phyloP scores from a whole-genome alignment of 2,888 invertebrate species.

The Hanleya hanleyi region DNA sequence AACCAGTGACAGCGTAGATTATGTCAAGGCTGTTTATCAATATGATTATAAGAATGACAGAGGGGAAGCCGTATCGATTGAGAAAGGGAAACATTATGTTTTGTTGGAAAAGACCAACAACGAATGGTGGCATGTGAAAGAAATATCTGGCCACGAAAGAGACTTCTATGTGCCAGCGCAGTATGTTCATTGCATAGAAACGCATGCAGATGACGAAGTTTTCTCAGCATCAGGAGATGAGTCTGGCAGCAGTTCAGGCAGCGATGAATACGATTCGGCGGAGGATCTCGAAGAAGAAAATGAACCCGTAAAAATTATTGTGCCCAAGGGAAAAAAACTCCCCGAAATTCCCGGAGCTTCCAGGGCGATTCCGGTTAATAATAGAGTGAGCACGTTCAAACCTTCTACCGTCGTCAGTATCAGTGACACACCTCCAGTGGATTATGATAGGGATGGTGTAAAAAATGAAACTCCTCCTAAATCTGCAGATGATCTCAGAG shows the following conservation, averaged over 20 bases:
- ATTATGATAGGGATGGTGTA: no score
- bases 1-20: neutral
- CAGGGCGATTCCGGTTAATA: neutral
- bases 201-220: neutral
- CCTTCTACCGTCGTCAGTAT: no score
- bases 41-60: neutral
- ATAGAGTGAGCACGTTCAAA: no score
- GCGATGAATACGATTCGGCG: neutral
- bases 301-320: neutral
- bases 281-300: neutral
- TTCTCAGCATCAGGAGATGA: neutral
- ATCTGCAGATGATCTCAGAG: neutral
- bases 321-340: neutral
- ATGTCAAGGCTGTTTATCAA: neutral
- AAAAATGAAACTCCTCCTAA: no score
- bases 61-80: neutral
- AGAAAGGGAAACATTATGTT: neutral
- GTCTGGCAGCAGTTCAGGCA: neutral
- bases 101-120: neutral
- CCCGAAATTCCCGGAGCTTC: neutral
- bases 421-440: no score
- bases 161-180: neutral
- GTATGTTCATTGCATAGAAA: neutral
- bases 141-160: neutral
- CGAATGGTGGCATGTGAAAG: neutral